Evolutionary conservation across 2,888 invertebrate genomes (phyloP), one percentile per base, ranked within the genome.

Genomic region (Margaritifera margaritifera): DNA sequence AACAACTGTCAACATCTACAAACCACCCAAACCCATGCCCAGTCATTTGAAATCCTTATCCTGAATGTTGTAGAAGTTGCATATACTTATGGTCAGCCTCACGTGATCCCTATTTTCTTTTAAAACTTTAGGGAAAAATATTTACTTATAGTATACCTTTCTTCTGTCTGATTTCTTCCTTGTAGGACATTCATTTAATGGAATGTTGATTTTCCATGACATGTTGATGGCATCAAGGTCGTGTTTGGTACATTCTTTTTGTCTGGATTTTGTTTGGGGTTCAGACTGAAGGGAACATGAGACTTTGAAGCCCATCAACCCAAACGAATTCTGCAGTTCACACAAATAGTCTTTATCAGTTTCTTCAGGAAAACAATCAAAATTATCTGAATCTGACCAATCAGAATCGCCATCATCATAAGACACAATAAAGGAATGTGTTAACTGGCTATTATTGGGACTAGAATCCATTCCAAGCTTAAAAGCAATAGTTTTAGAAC

Each of bases 181-280:
- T 50, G n/a, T 55, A 15, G 68, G 19, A n/a, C 18, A 22, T 51
- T 53, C 24, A n/a, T 68, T 52, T 3, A 73, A 60, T 53, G 71
- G 61, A 6, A 75, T 58, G 22, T 77, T 74, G 19, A 77, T 62
- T 63, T 75, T 70, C 81, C 81, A 81, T 15, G 74, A 72, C 15
- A 71, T 51, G 60, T 81, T 81, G 55, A 81, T 69, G 24, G 73
- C 74, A 42, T 80, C 75, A n/a, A 80, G 22, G 18, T 60, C 42
- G 15, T 15, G 42, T 42, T 15, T 42, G 42, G 11, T 42, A 42
- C 42, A 42, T 42, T 42, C 42, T 42, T 42, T 15, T 42, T 3
- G 42, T 15, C 15, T 42, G 8, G 60, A 52, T 54, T 62, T 53
- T n/a, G 64, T 20, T 11, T 64, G n/a, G 5, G 24, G 4, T 27